Evolutionary conservation across 2,113 vertebrate species (phyloP), one percentile per base, ranked within the genome.

Genomic region (Rhipidura dahli): DNA sequence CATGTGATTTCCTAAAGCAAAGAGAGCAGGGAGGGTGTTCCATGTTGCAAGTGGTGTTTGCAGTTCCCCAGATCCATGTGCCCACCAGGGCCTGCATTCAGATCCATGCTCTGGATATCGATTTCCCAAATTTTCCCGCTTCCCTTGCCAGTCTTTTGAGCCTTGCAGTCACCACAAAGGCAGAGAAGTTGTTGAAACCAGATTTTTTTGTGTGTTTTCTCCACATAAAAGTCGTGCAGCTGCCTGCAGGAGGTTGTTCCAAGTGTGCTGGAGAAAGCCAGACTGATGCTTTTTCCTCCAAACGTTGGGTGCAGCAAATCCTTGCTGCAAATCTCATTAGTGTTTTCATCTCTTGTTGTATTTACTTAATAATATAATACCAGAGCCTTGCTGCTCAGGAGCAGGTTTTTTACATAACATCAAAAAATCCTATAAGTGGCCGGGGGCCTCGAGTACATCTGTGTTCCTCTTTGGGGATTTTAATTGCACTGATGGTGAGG

Each of bases 311-410:
- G 35, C 56, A 30, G 65, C 70, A 93, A 81, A 69, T 89, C 30
- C 49, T 80, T 17, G 0, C 87, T 57, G 14, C 65, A 86, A 85
- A 87, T 91, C 87, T 84, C 81, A 70, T 94, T 88, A 92, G 61
- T 89, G 71, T 92, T 96, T 97, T 96, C 78, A 45, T 45, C 72
- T 93, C 96, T 95, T 61, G 40, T 66, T 94, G 45, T 96, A 94
- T 95, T 96, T 91, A 14, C 91, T 96, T 97, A 94, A 96, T 93
- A 78, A 72, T 59, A 35, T 92, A 82, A 95, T 89, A 91, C 92
- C 53, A 83, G 90, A 96, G 93, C 61, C 53, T 96, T 59, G 78
- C 70, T 89, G 84, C 68, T 94, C 83, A 70, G 17, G 66, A 86
- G 83, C 64, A 94, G 75, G 47, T 90, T 96, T 93, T 93, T 94